Percentiles rank a stretch among this genome's conserved stretches.
These are phyloP conservation scores for Epizoanthus stellaris DNA, from an alignment of 92 coral and sea anemone species.

Conservation along the genomic window DNA sequence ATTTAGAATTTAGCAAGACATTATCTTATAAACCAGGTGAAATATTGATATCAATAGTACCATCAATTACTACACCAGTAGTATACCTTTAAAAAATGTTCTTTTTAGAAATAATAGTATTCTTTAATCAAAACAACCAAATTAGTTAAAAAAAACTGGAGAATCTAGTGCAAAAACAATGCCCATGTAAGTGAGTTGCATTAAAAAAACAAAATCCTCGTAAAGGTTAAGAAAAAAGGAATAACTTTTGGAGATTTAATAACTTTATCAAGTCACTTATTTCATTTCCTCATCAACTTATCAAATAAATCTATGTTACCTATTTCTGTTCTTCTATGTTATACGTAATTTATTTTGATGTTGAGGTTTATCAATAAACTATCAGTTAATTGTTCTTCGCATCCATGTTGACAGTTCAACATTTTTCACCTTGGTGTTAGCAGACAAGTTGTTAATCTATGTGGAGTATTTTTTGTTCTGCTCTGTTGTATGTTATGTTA, in stretches of 20 bases:
- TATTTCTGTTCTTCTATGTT: slow-evolving; percentile 46
- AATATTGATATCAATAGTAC: neutral
- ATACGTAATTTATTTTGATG: slow-evolving; percentile 38
- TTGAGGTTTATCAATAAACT: slow-evolving; percentile 31
- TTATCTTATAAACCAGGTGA: neutral
- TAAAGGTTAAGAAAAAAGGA: slow-evolving; percentile 6
- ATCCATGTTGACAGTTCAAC: slow-evolving; percentile 35
- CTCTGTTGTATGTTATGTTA: slow-evolving; percentile 49
- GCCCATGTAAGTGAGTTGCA: too few relatives aligned
- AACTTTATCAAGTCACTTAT: slow-evolving; percentile 9
- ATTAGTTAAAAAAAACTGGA: too few relatives aligned
- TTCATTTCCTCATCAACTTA: slow-evolving; percentile 7
- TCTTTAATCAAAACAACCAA: too few relatives aligned
- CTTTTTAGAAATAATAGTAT: neutral
- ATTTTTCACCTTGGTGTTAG: slow-evolving; percentile 11
- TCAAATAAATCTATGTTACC: slow-evolving; percentile 11
- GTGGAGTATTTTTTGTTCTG: slow-evolving; percentile 43
- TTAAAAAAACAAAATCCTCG: neutral
- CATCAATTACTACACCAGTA: too few relatives aligned
- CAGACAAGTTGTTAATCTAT: slow-evolving; percentile 26
- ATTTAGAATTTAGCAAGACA: neutral
- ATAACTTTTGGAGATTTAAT: slow-evolving; percentile 5
- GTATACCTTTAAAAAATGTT: neutral
- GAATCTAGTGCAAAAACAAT: too few relatives aligned
- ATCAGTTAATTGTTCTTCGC: slow-evolving; percentile 41